Percentiles rank a stretch among this genome's conserved stretches.
These are phyloP conservation scores for Brachyopa scutellaris DNA, from an alignment of 2,888 invertebrate species.

Conservation along the genomic window DNA sequence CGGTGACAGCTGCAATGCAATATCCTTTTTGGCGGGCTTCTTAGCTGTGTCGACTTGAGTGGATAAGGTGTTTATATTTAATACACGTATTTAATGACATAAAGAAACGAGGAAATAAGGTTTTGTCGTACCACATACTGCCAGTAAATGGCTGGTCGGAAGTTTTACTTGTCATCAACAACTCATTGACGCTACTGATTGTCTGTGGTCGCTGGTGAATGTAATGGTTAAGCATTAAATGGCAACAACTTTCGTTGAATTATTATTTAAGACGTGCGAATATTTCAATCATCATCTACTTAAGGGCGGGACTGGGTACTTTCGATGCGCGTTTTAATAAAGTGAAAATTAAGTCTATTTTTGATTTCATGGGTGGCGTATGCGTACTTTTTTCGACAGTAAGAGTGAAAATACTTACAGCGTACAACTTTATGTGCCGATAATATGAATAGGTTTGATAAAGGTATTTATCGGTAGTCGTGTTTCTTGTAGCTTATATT, in stretches of 20 bases:
- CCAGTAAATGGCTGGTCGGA: slow-evolving; percentile 2
- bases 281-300: slow-evolving; percentile 23
- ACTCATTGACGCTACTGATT: neutral
- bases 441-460: no score
- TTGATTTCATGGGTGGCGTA: slow-evolving; percentile 26
- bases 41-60: neutral
- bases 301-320: slow-evolving; percentile 11
- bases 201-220: neutral
- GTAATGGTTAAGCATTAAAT: neutral
- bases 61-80: slow-evolving; percentile 7
- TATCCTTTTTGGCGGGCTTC: slow-evolving; percentile 16
- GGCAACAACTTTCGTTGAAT: slow-evolving; percentile 42
- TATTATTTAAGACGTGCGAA: slow-evolving; percentile 42
- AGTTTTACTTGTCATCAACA: slow-evolving; percentile 3
- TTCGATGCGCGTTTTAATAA: no score
- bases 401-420: slow-evolving; percentile 49
- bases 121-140: slow-evolving; percentile 9
- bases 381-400: slow-evolving; percentile 8
- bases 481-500: no score
- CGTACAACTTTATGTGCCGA: no score
- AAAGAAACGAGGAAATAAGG: slow-evolving; percentile 21
- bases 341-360: neutral
- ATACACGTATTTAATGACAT: slow-evolving; percentile 30
- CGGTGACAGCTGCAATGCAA: slow-evolving; percentile 10
- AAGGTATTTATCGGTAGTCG: no score